Evolutionary conservation across 1,140 invertebrate genomes (phyloP).

Genomic region (Camponotus vicinus): DNA sequence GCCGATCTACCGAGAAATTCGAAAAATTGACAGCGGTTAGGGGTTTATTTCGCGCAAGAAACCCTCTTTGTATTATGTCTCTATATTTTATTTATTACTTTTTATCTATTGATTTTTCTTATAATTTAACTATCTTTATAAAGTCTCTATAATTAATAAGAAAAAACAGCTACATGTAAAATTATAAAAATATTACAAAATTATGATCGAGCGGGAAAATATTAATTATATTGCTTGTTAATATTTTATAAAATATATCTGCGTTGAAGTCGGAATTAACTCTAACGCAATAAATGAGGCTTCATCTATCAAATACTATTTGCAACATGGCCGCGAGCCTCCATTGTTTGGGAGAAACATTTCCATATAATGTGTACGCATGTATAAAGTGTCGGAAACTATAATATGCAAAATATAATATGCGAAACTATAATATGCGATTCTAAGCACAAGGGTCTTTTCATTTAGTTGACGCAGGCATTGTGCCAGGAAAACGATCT

Average conservation of each 20-base stretch:
- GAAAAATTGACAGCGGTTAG: neutral
- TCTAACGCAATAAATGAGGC: neutral
- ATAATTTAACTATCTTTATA: neutral
- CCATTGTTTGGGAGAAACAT: neutral
- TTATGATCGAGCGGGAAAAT: neutral
- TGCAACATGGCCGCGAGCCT: neutral
- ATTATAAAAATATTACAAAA: neutral
- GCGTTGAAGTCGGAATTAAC: neutral
- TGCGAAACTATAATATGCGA: neutral
- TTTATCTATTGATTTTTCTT: neutral
- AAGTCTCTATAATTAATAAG: neutral
- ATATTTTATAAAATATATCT: neutral
- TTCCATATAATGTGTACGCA: neutral
- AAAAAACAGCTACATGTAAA: slow-evolving; percentile 1
- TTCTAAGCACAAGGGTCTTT: slow-evolving; percentile 1
- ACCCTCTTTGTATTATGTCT: neutral
- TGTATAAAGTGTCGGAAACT: neutral
- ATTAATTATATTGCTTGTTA: neutral
- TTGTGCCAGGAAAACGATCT: slow-evolving; percentile 52
- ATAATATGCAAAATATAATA: neutral
- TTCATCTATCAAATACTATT: slow-evolving; percentile 8
- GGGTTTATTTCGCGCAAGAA: slow-evolving; percentile 3
- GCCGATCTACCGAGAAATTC: neutral
- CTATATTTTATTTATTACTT: neutral
- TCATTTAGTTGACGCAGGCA: slow-evolving; percentile 43